Percentiles rank a stretch among this genome's conserved stretches.
These are phyloP conservation scores for Caenorhabditis becei DNA, from an alignment of 2,888 invertebrate genomes.

Conservation along the genomic window DNA sequence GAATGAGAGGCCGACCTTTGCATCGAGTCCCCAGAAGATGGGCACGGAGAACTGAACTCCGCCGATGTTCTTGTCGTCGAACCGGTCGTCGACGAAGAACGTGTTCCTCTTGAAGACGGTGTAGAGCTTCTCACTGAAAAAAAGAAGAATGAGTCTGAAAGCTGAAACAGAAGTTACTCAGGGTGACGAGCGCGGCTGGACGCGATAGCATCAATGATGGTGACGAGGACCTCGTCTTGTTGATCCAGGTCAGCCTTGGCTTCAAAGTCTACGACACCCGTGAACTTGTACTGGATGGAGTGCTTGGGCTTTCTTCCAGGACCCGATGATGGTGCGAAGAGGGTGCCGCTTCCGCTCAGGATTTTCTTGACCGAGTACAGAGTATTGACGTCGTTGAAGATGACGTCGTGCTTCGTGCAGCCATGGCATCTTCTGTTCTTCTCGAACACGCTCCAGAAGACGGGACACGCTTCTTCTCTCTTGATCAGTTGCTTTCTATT, in stretches of 20 bases:
- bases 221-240: background rate
- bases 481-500: background rate
- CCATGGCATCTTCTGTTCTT: too few relatives aligned
- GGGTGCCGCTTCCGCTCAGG: background rate
- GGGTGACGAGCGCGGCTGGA: background rate
- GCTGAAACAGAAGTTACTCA: background rate
- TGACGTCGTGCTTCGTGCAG: background rate
- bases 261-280: background rate
- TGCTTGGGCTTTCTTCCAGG: too few relatives aligned
- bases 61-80: background rate
- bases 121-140: background rate
- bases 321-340: background rate
- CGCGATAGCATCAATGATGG: background rate
- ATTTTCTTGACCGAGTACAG: constrained; percentile 9
- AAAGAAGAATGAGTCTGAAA: background rate
- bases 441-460: constrained; percentile 12
- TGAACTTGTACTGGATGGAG: background rate
- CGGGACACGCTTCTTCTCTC: constrained; percentile 13
- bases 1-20: constrained; percentile 18
- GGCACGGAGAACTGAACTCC: background rate
- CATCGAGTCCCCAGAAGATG: constrained; percentile 15
- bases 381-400: constrained; percentile 49
- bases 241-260: constrained; percentile 84
- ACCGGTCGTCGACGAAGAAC: background rate
- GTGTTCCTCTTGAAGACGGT: background rate